Percentiles rank a stretch among this genome's conserved stretches.
These are phyloP conservation scores for Mus minutoides DNA, from an alignment of 2,797 vertebrate genomes.

Conservation along the genomic window DNA sequence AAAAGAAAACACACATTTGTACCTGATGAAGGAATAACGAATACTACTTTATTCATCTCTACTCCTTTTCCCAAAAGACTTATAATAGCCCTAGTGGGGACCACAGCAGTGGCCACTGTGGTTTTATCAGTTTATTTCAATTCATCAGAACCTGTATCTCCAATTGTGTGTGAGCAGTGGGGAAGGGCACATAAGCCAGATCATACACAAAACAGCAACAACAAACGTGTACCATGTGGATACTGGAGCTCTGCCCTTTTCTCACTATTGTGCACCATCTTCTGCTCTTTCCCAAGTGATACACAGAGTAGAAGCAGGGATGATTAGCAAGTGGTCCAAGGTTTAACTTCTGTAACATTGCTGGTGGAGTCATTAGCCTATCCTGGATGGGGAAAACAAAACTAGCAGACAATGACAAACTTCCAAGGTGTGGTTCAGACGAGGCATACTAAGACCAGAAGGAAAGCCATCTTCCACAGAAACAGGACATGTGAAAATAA, in stretches of 20 bases:
- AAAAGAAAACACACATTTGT: background rate
- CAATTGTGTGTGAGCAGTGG: background rate
- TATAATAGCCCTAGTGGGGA: background rate
- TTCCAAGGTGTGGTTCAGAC: background rate
- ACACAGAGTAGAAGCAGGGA: background rate
- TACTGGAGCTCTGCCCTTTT: too few species aligned
- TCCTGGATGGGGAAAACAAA: background rate
- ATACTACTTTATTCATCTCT: background rate
- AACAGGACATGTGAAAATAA: background rate
- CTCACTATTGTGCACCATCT: background rate
- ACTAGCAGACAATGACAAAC: background rate
- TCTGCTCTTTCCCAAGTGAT: background rate
- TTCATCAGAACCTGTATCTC: background rate
- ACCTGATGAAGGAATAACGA: background rate
- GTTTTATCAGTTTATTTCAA: background rate
- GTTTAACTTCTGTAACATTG: background rate
- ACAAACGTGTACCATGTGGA: fast-evolving
- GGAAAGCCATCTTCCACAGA: background rate
- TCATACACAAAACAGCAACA: background rate
- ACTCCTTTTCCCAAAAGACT: background rate
- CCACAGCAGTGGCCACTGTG: background rate
- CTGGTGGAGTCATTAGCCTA: background rate
- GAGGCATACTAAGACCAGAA: background rate
- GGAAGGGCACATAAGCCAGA: background rate
- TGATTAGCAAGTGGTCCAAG: background rate